These are phyloP conservation scores for Leptopilina boulardi DNA, from an alignment of 1,140 invertebrate genomes.

Conservation along the genomic window DNA sequence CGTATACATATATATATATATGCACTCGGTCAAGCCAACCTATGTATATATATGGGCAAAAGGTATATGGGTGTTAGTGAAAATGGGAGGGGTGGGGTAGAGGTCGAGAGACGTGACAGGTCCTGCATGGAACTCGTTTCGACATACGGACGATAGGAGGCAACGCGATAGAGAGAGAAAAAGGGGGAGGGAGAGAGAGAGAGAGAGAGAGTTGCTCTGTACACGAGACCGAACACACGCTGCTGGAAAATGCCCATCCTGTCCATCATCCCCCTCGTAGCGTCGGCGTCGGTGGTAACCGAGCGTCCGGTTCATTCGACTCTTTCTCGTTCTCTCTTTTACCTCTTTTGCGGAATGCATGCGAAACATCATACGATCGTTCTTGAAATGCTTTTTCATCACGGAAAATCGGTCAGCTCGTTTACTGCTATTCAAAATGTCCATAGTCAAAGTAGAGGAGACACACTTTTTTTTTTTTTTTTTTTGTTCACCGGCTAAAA, in stretches of 20 bases:
- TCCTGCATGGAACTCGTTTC: slow-evolving; percentile 18
- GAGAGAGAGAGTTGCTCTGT: slow-evolving; percentile 13
- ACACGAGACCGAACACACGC: slow-evolving; percentile 21
- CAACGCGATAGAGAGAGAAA: too few relatives aligned
- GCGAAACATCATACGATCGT: slow-evolving; percentile 23
- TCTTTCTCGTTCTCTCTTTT: background rate
- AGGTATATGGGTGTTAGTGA: too few relatives aligned
- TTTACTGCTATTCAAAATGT: slow-evolving; percentile 21
- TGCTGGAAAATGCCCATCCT: slow-evolving; percentile 32
- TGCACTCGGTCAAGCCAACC: slow-evolving; percentile 20
- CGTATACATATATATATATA: too few relatives aligned
- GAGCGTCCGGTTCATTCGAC: slow-evolving; percentile 24
- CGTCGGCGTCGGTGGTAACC: slow-evolving; percentile 27
- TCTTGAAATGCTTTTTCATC: slow-evolving; percentile 32
- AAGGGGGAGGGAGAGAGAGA: too few relatives aligned
- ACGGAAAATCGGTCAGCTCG: slow-evolving; percentile 20
- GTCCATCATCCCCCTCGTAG: slow-evolving; percentile 26
- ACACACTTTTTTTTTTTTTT: background rate
- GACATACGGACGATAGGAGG: slow-evolving; percentile 29
- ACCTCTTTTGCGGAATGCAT: slow-evolving; percentile 4
- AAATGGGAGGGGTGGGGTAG: background rate
- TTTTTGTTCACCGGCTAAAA: background rate
- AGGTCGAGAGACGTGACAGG: slow-evolving; percentile 14
- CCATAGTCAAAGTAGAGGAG: background rate
- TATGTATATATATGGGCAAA: background rate